Evolutionary conservation across 2,797 vertebrate genomes (phyloP).

Genomic region (Crocodylus rhombifer): DNA sequence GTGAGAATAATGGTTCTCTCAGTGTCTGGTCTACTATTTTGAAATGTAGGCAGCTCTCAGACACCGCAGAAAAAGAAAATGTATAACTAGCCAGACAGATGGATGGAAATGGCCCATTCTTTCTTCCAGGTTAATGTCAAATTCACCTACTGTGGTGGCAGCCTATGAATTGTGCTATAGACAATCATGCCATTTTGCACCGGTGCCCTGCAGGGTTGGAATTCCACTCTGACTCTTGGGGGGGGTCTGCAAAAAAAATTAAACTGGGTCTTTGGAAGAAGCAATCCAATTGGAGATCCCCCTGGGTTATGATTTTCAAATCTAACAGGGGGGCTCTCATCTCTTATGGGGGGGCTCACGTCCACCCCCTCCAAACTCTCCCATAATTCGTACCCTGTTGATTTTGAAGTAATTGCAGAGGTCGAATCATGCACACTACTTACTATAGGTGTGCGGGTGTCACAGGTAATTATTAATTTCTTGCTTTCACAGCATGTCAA

Average conservation of each 20-base stretch:
- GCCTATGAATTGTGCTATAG: not conserved
- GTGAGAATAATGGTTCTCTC: no score
- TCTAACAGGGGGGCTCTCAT: no score
- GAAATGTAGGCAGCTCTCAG: not conserved
- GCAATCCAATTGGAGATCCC: no score
- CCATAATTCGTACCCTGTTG: not conserved
- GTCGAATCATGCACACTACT: not conserved
- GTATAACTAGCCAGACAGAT: not conserved
- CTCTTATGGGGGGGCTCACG: no score
- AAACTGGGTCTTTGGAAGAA: no score
- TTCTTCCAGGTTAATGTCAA: not conserved
- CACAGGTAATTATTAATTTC: constrained; percentile 23
- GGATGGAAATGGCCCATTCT: not conserved
- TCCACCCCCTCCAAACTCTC: no score
- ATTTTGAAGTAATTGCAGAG: not conserved
- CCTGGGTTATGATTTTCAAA: no score
- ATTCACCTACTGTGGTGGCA: not conserved
- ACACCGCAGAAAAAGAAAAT: not conserved
- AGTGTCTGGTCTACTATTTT: not conserved
- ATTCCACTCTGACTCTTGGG: no score
- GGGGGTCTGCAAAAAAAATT: no score
- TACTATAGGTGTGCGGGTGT: not conserved
- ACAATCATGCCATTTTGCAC: not conserved
- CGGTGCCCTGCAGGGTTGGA: no score
- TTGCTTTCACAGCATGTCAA: not conserved